Base-by-base conservation (phyloP, 2,797 vertebrate genomes). In the Echiichthys vipera region DNA sequence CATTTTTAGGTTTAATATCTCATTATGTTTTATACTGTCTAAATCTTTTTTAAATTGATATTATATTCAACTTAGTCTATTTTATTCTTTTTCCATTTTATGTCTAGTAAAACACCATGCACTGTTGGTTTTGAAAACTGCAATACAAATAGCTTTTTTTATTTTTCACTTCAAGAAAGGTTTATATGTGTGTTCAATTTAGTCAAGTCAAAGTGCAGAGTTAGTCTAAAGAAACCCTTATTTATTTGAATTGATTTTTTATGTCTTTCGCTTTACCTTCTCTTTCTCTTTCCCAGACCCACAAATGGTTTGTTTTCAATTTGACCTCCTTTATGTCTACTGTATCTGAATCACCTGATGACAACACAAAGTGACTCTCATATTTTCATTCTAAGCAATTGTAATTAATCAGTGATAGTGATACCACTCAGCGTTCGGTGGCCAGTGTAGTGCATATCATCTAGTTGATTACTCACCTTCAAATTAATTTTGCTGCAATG, bases 341-440 rank as follows among this genome's bases (percentile, higher is more conserved):
- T 27, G 54, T 18, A 27, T 49, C 14, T 56, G 63, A 80, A 73
- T 79, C 63, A 83, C 72, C 70, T 77, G 80, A 70, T 73, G 71
- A 84, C 70, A 83, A 65, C 69, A 66, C 20, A 69, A 62, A 57
- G 47, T 29, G 69, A 74, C 22, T 46, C 25, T 55, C 7, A 14
- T 61, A 39, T 69, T 65, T 74, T 80, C 57, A 49, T 63, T 73
- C 61, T 54, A 20, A 29, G 45, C 30, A 34, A 59, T 24, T 34
- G 49, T 59, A 50, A 62, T 65, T 59, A 51, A 63, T 81, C 69
- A 53, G 13, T 6, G 29, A 58, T 53, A 9, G 42, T 57, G 37
- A 78, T 50, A 61, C 36, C n/a, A 25, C 22, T 63, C 40, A 25
- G 34, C 29, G 17, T 30, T 10, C 5, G 14, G 2, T 72, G 54